A percentile compares a stretch with the other conserved stretches of the same genome.
These are phyloP conservation scores for Apodemia hepburni DNA, from an alignment of 2,888 invertebrate genomes.

Conservation along the genomic window DNA sequence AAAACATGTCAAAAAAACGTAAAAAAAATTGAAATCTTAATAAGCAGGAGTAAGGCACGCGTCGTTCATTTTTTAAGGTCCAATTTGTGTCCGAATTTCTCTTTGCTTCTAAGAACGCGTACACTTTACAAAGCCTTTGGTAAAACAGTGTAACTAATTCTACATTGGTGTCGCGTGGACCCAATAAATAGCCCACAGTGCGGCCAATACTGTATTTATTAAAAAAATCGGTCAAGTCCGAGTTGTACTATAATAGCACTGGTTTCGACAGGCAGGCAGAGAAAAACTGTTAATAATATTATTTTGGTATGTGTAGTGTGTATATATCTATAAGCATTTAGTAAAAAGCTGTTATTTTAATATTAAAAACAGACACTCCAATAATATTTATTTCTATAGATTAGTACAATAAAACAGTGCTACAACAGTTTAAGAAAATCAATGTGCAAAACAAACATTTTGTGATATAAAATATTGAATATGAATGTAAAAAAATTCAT, in stretches of 20 bases:
- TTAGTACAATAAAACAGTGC: no score
- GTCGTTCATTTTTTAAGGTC: constrained; percentile 54
- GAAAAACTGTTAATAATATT: no score
- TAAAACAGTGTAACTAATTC: constrained; percentile 77
- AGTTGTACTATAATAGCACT: constrained; percentile 47
- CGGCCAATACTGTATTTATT: constrained; percentile 45
- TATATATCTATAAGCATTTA: no score
- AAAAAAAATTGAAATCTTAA: constrained; percentile 15
- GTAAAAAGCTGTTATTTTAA: no score
- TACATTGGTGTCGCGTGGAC: constrained; percentile 76
- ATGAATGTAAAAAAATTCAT: no score
- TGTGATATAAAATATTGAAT: no score
- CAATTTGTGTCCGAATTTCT: constrained; percentile 52
- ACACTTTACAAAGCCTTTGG: constrained; percentile 52
- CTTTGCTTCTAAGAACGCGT: constrained; percentile 60
- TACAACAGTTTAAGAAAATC: no score
- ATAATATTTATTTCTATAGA: no score
- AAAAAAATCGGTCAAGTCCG: background rate
- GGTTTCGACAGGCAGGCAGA: constrained; percentile 35
- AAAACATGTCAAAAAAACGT: background rate
- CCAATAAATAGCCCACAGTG: constrained; percentile 73
- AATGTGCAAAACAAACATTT: no score
- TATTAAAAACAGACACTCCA: no score
- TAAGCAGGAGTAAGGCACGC: constrained; percentile 51
- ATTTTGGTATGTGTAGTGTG: no score